A percentile compares a stretch with the other conserved stretches of the same genome.
Evolutionary conservation across 30 jellyfish, hydroid and myxozoan species (phyloP).

Genomic region (Clytia hemisphaerica): DNA sequence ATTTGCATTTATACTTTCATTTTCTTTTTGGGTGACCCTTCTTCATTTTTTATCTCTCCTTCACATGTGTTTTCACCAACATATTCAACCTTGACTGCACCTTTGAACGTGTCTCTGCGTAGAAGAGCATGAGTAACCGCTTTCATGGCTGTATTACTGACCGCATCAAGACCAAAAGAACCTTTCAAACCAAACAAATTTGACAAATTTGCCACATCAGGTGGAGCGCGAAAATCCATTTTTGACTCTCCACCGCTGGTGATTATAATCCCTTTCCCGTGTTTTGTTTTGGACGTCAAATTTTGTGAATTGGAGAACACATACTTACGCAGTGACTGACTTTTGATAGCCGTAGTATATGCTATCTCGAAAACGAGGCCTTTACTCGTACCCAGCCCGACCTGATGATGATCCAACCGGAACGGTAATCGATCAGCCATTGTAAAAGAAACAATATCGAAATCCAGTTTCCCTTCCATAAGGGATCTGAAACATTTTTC

Average conservation of each 20-base stretch:
- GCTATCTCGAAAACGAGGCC: constrained; percentile 13
- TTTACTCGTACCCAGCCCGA: constrained; percentile 14
- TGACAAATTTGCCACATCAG: constrained; percentile 20
- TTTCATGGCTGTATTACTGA: background rate
- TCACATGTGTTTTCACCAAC: too few species aligned
- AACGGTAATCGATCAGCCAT: background rate
- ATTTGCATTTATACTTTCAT: too few species aligned
- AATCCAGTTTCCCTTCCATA: constrained; percentile 22
- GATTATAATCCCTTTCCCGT: constrained; percentile 15
- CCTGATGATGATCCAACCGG: background rate
- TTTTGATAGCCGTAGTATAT: constrained; percentile 23
- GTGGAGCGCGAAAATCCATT: constrained; percentile 37
- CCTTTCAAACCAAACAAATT: constrained; percentile 19
- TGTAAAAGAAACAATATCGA: constrained; percentile 26
- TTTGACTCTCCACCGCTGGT: constrained; percentile 15
- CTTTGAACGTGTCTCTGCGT: constrained; percentile 19
- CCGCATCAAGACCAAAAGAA: constrained; percentile 13
- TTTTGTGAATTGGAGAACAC: constrained; percentile 10
- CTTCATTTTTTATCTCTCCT: too few species aligned
- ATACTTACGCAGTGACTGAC: constrained; percentile 20
- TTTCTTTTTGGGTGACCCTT: constrained; percentile 1
- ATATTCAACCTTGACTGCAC: constrained; percentile 18
- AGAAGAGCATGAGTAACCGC: constrained; percentile 19
- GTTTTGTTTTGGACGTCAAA: constrained; percentile 12
- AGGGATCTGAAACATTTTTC: constrained; percentile 21